Base-by-base conservation (phyloP, 2,888 invertebrate genomes). In the Dynastes tityus region DNA sequence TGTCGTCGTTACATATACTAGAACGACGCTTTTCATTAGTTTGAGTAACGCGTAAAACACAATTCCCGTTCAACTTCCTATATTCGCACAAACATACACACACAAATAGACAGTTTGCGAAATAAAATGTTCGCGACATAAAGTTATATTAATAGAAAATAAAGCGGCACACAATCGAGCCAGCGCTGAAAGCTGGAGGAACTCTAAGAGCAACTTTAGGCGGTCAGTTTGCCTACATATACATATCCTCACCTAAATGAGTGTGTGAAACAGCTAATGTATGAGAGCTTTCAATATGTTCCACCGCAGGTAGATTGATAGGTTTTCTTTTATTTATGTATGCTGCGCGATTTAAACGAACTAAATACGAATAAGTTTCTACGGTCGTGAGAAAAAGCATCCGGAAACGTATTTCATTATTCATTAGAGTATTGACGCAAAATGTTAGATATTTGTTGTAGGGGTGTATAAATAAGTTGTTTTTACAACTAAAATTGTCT, bases 131-230 rank as follows among this genome's bases (percentile, higher is more conserved):
- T 16, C 55, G 22, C 16, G 22, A 55, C 16, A 55, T 8, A 4
- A 55, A 55, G 55, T 55, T 55, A 55, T 8, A 55, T 55, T 55
- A 55, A 55, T 55, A 55, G 55, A 55, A 55, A 55, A 22, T 22
- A 55, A 55, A 55, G 16, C 55, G 55, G 22, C 22, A 8, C 55
- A 55, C 55, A 55, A 55, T 55, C 55, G 55, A n/a, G 55, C 22
- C 13, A 11, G 55, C 22, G 55, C 6, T 55, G 55, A 11, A 55
- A 55, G 55, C n/a, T 55, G 55, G n/a, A n/a, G 16, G 4, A 55
- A 55, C 45, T 11, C 22, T 55, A 11, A 13, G 22, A 55, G 55
- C n/a, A 55, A 55, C 55, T 55, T 55, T 8, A 55, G 16, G 13
- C 5, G 2, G 22, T 16, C n/a, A 9, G 2, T 55, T 16, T 55